A percentile compares a stretch with the other conserved stretches of the same genome.
Evolutionary conservation across 2,113 vertebrate genomes (phyloP).

Genomic region (Hyla sarda): DNA sequence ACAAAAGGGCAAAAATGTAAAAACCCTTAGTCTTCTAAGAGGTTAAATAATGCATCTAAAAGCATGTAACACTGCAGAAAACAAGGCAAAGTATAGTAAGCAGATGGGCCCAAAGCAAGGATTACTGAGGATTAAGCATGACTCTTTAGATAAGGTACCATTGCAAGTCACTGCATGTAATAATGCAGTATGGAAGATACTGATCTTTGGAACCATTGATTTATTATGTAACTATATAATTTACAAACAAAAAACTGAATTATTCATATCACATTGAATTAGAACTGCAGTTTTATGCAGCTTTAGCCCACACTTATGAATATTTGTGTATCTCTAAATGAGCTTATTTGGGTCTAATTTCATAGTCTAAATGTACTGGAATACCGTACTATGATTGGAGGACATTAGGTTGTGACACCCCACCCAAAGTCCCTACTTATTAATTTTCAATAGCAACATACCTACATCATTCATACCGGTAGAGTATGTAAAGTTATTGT

Average conservation of each 20-base stretch:
- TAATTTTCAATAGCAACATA: neutral
- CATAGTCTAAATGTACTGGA: neutral
- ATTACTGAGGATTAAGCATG: neutral
- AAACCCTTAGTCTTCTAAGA: no score
- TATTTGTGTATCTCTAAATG: no score
- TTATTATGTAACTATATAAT: no score
- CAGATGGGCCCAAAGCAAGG: slow-evolving; percentile 13
- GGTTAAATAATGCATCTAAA: no score
- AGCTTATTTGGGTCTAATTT: neutral
- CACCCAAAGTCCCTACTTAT: neutral
- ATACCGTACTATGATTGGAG: neutral
- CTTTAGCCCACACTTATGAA: no score
- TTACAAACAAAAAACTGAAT: no score
- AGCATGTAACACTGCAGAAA: neutral
- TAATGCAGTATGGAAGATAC: neutral
- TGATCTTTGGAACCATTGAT: neutral
- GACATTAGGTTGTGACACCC: neutral
- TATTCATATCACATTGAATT: no score
- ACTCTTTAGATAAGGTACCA: neutral
- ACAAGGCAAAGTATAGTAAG: neutral
- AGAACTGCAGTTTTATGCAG: no score
- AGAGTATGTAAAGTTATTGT: slow-evolving; percentile 2
- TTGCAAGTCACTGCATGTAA: neutral
- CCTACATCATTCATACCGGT: neutral
- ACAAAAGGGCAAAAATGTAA: no score